Base-by-base conservation (phyloP, 2,888 invertebrate genomes). In the Bellardia pandia region DNA sequence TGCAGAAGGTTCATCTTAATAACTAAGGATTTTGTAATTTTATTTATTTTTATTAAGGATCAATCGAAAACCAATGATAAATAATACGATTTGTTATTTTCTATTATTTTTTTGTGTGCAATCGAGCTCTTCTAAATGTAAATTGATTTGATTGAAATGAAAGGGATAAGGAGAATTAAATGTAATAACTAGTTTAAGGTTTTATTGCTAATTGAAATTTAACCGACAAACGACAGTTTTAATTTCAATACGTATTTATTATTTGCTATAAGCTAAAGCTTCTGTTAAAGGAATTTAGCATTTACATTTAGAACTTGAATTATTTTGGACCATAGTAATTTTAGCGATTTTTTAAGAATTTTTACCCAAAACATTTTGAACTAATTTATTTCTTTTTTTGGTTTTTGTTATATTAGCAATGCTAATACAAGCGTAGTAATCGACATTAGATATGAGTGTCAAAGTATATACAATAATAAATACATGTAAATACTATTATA, bases 201-300 rank as follows among this genome's bases (percentile, higher is more conserved):
- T n/a, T 60, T 60, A 33, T 37, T 37, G 60, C 37, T 37, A 60
- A 60, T 60, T 60, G 60, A 60, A 37, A 37, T 60, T 60, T 60
- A 3, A n/a, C 5, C 4, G 14, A 60, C 23, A 23, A 56, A 56
- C 4, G 14, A 3, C 3, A 51, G 3, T 5, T n/a, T 6, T 51
- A n/a, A n/a, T 51, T 51, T n/a, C 6, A 51, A 51, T n/a, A 14
- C 4, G n/a, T 37, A 37, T 37, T 4, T 33, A 45, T 45, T 45
- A 7, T 9, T 45, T 45, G 42, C 42, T 42, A 42, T 9, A 42
- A 42, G 42, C 8, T 42, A 48, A 48, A 48, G n/a, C n/a, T n/a
- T n/a, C n/a, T n/a, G n/a, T n/a, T n/a, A n/a, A n/a, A n/a, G n/a
- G n/a, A n/a, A n/a, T n/a, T n/a, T n/a, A n/a, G n/a, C n/a, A n/a